These are phyloP conservation scores for Erynnis tages DNA, from an alignment of 2,888 invertebrate species.

Conservation along the genomic window DNA sequence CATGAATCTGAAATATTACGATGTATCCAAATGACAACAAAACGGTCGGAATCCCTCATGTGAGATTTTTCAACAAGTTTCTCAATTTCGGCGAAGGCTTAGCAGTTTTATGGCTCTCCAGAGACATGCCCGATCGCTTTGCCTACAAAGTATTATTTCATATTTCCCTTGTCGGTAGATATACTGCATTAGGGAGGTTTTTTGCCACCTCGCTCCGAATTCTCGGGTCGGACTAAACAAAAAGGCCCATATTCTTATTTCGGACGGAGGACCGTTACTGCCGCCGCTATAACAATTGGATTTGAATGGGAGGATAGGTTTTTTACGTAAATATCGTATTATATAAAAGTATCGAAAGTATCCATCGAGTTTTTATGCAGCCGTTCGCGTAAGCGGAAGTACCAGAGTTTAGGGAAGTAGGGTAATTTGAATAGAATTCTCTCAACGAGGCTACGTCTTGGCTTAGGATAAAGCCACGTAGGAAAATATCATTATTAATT, in stretches of 20 bases:
- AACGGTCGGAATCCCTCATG: conserved; percentile 52
- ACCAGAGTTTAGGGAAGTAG: neutral
- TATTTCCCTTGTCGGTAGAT: conserved; percentile 56
- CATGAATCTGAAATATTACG: conserved; percentile 7
- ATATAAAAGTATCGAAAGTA: conserved; percentile 4
- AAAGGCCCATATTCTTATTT: conserved; percentile 59
- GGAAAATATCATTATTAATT: too few relatives aligned
- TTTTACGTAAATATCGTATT: conserved; percentile 35
- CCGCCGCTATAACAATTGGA: conserved; percentile 59
- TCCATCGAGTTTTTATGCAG: neutral
- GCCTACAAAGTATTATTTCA: conserved; percentile 72
- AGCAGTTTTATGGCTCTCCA: conserved; percentile 65
- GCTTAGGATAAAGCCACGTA: too few relatives aligned
- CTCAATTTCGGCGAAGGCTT: conserved; percentile 67
- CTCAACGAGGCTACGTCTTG: too few relatives aligned
- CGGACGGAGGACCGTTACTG: conserved; percentile 53
- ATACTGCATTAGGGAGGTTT: conserved; percentile 54
- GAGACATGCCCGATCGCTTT: conserved; percentile 63
- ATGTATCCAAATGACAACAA: conserved; percentile 36
- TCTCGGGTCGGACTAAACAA: conserved; percentile 49
- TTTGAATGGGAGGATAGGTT: conserved; percentile 48
- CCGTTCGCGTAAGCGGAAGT: neutral
- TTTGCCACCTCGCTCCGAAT: conserved; percentile 46
- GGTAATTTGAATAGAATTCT: too few relatives aligned
- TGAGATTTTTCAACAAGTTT: conserved; percentile 72